phyloP scores from a whole-genome alignment of 2,113 vertebrate species.

The Alouatta palliata region DNA sequence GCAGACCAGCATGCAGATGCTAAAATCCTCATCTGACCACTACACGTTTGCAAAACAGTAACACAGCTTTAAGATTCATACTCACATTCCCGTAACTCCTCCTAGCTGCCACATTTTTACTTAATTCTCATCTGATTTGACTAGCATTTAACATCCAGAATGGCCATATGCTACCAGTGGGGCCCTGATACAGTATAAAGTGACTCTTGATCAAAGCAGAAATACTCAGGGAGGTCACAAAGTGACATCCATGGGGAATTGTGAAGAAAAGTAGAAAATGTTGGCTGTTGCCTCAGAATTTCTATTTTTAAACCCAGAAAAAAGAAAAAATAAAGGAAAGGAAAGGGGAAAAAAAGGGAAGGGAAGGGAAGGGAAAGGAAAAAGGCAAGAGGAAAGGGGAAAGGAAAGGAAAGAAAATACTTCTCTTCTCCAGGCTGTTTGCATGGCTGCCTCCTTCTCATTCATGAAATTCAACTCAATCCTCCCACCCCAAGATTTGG shows the following conservation, averaged over 20 bases:
- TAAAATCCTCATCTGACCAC: constrained; percentile 6
- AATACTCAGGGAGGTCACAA: background rate
- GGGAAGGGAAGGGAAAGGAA: rapidly evolving
- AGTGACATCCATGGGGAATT: background rate
- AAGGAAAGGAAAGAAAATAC: too few species aligned
- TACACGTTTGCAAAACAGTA: background rate
- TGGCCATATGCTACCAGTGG: background rate
- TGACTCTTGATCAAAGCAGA: background rate
- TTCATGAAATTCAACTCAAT: background rate
- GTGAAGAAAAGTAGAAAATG: background rate
- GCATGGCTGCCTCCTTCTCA: background rate
- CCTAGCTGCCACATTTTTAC: background rate
- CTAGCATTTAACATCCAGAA: background rate
- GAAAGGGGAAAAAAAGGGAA: rapidly evolving
- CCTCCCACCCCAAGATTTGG: background rate
- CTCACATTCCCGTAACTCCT: background rate
- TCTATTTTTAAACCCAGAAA: background rate
- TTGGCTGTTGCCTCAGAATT: background rate
- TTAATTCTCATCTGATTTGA: background rate
- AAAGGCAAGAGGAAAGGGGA: too few species aligned
- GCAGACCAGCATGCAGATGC: background rate
- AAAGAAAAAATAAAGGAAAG: too few species aligned
- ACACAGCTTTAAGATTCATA: background rate
- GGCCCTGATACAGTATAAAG: background rate
- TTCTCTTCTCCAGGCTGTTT: background rate